A percentile compares a stretch with the other conserved stretches of the same genome.
These are phyloP conservation scores for Amphipoea oculea DNA, from an alignment of 2,888 invertebrate genomes.

Conservation along the genomic window DNA sequence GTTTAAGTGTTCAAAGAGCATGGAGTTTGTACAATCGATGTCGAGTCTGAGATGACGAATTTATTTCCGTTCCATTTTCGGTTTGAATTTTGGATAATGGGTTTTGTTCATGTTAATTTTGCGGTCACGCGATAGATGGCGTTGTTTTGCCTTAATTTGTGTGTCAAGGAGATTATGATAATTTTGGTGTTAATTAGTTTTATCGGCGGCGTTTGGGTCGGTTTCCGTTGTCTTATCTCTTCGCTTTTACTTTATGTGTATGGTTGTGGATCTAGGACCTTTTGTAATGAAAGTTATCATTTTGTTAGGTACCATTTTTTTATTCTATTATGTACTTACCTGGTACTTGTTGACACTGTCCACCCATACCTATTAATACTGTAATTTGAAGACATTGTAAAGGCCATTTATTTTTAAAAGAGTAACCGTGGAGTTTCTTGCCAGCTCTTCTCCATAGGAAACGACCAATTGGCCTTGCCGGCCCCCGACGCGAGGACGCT, in stretches of 20 bases:
- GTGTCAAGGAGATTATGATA: slow-evolving; percentile 43
- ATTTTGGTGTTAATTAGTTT: slow-evolving; percentile 41
- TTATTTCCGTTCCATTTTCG: slow-evolving; percentile 47
- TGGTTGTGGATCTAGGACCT: neutral
- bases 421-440: no score
- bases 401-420: no score
- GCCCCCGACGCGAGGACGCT: no score
- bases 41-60: slow-evolving; percentile 38
- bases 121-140: slow-evolving; percentile 44
- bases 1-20: slow-evolving; percentile 53
- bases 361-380: no score
- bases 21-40: slow-evolving; percentile 60
- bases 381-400: no score
- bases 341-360: no score
- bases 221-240: slow-evolving; percentile 31
- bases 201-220: slow-evolving; percentile 5
- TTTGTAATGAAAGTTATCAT: neutral
- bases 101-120: slow-evolving; percentile 23
- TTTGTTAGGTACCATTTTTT: neutral
- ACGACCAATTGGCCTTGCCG: no score
- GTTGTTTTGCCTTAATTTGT: slow-evolving; percentile 21
- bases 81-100: slow-evolving; percentile 34
- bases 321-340: no score
- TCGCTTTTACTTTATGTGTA: neutral
- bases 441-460: no score